Percentiles rank a stretch among this genome's conserved stretches.
These are phyloP conservation scores for Pseudois nayaur DNA, from an alignment of 2,113 vertebrate species.

Conservation along the genomic window DNA sequence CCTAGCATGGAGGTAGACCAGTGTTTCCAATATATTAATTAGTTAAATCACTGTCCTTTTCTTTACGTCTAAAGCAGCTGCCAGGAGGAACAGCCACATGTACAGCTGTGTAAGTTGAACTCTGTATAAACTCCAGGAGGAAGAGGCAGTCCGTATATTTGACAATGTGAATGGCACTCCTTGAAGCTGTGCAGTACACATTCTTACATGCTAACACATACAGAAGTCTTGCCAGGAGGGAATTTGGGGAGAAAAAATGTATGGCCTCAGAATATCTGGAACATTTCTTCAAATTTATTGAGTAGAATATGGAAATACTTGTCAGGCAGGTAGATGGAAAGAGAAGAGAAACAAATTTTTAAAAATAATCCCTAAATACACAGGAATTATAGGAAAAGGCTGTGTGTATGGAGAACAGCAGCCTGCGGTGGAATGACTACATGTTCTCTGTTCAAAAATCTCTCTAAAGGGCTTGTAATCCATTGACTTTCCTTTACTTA, in stretches of 20 bases:
- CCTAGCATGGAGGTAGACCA: background rate
- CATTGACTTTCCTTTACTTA: background rate
- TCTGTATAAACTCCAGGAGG: background rate
- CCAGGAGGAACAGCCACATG: background rate
- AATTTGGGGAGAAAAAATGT: background rate
- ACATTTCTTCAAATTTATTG: background rate
- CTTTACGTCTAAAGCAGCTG: background rate
- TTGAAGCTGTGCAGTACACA: background rate
- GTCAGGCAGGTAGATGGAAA: background rate
- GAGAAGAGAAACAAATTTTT: background rate
- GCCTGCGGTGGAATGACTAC: background rate
- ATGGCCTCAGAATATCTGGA: background rate
- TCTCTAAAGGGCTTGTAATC: background rate
- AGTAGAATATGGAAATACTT: background rate
- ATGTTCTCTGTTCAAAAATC: background rate
- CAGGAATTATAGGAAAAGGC: background rate
- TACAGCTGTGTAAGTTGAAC: background rate
- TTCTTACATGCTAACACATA: background rate
- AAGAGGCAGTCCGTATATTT: background rate
- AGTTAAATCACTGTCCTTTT: background rate
- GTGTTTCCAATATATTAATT: background rate
- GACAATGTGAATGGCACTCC: background rate
- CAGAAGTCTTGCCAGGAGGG: background rate
- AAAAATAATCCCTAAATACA: background rate
- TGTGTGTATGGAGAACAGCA: accelerated